Evolutionary conservation across 2,888 invertebrate genomes (phyloP), one percentile per base, ranked within the genome.

Genomic region (Conomelus anceps): DNA sequence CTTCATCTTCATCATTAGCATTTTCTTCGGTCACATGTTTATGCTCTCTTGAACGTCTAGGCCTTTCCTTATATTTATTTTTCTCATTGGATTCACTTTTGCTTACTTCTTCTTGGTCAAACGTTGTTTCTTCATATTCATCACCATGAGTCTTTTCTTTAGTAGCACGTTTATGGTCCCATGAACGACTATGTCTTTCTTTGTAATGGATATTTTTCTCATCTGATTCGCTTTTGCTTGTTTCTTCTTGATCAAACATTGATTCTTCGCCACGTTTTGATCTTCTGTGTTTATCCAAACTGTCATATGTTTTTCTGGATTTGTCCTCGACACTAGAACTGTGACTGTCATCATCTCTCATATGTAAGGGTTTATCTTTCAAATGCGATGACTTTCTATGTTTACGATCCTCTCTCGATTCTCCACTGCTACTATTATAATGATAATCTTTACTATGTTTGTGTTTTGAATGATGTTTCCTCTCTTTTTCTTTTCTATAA

Each of bases 101-200:
- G 11, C 41, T 90, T 29, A 86, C 88, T 88, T 29, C 26, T 86
- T 86, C 89, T 90, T 90, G 11, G 29, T 84, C 20, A 88, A 4
- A 20, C 1, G 20, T 3, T n/a, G 4, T 63, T 63, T n/a, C 63
- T 63, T 20, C 63, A n/a, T n/a, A 1, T 63, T n/a, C 63, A 63
- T 63, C 13, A n/a, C n/a, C n/a, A n/a, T n/a, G n/a, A n/a, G n/a
- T n/a, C n/a, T n/a, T n/a, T n/a, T n/a, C n/a, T n/a, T n/a, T n/a
- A n/a, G n/a, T n/a, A n/a, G n/a, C n/a, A n/a, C n/a, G n/a, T 63
- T 63, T n/a, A 63, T 63, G n/a, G 63, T 63, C n/a, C n/a, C 87
- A 88, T 88, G 88, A 85, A 91, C 90, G 41, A 91, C 91, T 17
- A 91, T 91, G 88, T 90, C 90, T 90, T 92, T 92, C 85, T 92